Conservation (phyloP, 2,797 vertebrate species). For the Clarias platycephalus region DNA sequence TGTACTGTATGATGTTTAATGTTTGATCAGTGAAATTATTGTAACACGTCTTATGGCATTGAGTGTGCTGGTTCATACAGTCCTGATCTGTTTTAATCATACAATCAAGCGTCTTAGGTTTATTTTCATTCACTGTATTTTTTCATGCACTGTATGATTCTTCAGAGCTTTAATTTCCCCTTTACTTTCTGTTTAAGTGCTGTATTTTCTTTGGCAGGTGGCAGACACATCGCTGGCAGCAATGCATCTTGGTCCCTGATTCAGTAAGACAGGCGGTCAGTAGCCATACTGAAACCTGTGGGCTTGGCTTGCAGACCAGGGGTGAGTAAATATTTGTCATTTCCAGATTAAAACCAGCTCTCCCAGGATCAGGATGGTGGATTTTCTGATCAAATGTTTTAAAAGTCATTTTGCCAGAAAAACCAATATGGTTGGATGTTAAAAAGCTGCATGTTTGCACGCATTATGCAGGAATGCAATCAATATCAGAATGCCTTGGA, state of each 20-base stretch:
- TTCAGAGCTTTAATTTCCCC: neutral
- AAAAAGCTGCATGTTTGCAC: neutral
- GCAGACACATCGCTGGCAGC: constrained; percentile 79
- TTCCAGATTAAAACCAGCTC: neutral
- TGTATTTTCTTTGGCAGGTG: constrained; percentile 68
- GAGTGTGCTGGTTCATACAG: neutral
- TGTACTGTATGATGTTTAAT: neutral
- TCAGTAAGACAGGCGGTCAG: constrained; percentile 65
- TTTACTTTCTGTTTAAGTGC: neutral
- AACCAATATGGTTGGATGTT: neutral
- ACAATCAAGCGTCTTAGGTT: neutral
- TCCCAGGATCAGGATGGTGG: neutral
- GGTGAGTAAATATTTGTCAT: constrained; percentile 64
- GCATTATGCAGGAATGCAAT: neutral
- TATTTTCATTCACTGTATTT: neutral
- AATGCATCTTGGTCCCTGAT: constrained; percentile 77
- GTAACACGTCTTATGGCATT: neutral
- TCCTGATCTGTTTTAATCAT: neutral
- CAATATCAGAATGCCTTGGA: neutral
- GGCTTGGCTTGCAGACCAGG: constrained; percentile 78
- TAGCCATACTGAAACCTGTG: constrained; percentile 73
- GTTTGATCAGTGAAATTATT: neutral
- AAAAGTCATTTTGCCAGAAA: neutral
- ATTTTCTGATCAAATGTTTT: neutral
- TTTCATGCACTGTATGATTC: neutral